Conservation (phyloP, 2,113 vertebrate species). For the Pluvialis apricaria region DNA sequence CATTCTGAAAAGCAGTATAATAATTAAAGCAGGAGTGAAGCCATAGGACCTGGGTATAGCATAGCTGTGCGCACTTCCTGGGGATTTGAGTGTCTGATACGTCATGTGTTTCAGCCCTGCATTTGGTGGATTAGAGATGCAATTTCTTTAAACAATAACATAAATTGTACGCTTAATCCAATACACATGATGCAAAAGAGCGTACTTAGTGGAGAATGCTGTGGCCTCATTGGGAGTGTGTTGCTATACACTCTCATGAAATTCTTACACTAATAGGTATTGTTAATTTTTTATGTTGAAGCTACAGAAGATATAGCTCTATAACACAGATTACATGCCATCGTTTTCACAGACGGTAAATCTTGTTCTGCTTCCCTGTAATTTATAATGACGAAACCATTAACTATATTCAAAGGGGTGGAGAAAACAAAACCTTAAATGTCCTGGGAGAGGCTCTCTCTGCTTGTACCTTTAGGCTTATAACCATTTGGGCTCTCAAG, state of each 20-base stretch:
- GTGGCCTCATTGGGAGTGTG: neutral
- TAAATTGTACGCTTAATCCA: constrained; percentile 44
- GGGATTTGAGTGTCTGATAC: neutral
- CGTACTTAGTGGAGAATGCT: neutral
- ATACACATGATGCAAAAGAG: neutral
- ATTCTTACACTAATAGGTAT: neutral
- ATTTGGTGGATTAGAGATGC: constrained; percentile 6
- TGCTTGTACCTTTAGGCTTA: neutral
- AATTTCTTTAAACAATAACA: constrained; percentile 30
- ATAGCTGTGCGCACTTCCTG: neutral
- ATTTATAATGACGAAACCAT: neutral
- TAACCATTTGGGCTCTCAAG: neutral
- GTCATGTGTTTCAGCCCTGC: constrained; percentile 11
- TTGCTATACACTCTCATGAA: neutral
- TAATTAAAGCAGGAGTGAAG: constrained; percentile 35
- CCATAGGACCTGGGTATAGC: neutral
- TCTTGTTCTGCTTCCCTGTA: neutral
- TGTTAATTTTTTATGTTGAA: neutral
- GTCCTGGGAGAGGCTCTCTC: neutral
- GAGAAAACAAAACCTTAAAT: neutral
- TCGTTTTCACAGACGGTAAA: neutral
- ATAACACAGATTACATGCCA: neutral
- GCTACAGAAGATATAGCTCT: neutral
- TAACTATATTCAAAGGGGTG: neutral
- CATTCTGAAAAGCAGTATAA: neutral